Conservation (phyloP, 2,797 vertebrate genomes). For the Bucorvus abyssinicus region DNA sequence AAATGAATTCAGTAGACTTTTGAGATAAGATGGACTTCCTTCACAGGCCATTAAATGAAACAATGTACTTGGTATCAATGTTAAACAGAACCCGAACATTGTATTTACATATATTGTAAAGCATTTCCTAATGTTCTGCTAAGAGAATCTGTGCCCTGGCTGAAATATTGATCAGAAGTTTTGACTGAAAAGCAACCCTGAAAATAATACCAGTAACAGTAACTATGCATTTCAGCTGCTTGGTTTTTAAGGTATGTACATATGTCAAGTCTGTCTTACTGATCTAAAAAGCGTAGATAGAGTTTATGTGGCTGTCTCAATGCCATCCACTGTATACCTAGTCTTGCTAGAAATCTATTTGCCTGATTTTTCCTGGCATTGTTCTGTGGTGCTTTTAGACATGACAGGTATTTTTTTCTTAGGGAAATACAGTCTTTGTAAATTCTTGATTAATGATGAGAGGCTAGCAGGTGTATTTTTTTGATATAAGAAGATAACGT, state of each 20-base stretch:
- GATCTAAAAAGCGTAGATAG: neutral
- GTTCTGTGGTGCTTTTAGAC: neutral
- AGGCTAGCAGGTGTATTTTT: neutral
- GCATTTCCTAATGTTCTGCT: neutral
- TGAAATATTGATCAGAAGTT: neutral
- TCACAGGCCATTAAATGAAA: neutral
- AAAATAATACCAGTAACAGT: neutral
- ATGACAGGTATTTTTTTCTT: neutral
- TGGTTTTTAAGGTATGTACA: neutral
- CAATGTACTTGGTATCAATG: neutral
- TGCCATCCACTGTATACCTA: neutral
- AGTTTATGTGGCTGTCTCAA: neutral
- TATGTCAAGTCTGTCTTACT: neutral
- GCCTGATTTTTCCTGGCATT: neutral
- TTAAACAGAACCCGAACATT: neutral
- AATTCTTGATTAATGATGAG: neutral
- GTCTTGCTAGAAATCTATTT: neutral
- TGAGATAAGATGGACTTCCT: neutral
- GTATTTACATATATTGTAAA: neutral
- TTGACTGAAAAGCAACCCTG: neutral
- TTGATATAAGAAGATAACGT: neutral
- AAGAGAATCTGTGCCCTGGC: neutral
- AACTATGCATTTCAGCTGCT: neutral
- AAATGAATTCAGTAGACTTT: neutral
- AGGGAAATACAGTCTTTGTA: neutral